phyloP scores from a whole-genome alignment of 2,797 vertebrate species.

The Sebastes iracundus region DNA sequence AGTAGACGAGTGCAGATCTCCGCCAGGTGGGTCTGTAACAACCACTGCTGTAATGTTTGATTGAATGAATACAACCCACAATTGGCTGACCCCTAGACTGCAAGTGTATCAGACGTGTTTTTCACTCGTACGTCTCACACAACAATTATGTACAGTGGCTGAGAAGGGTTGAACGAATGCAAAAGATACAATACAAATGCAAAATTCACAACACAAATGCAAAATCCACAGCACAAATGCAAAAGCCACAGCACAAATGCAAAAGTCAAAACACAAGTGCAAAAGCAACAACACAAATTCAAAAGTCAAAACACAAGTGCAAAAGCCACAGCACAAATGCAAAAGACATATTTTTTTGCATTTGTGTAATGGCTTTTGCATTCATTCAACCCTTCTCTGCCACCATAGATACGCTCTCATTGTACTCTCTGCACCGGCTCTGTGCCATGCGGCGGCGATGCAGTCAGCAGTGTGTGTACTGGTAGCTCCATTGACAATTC shows the following conservation, averaged over 20 bases:
- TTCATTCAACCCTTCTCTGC: no score
- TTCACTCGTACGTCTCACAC: neutral
- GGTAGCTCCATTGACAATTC: neutral
- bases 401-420: no score
- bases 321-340: neutral
- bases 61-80: neutral
- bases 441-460: no score
- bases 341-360: neutral
- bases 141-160: neutral
- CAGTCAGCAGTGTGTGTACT: neutral
- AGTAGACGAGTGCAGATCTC: no score
- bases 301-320: no score
- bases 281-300: no score
- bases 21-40: neutral
- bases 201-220: no score
- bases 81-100: neutral
- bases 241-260: no score
- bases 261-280: no score
- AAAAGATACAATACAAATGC: neutral
- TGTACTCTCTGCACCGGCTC: no score
- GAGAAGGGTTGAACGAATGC: neutral
- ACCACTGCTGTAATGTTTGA: neutral
- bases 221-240: no score
- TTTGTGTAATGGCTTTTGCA: no score
- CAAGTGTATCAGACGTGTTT: neutral